Base-by-base conservation (phyloP, 2,888 invertebrate species). In the Hipparchia sbordonii region DNA sequence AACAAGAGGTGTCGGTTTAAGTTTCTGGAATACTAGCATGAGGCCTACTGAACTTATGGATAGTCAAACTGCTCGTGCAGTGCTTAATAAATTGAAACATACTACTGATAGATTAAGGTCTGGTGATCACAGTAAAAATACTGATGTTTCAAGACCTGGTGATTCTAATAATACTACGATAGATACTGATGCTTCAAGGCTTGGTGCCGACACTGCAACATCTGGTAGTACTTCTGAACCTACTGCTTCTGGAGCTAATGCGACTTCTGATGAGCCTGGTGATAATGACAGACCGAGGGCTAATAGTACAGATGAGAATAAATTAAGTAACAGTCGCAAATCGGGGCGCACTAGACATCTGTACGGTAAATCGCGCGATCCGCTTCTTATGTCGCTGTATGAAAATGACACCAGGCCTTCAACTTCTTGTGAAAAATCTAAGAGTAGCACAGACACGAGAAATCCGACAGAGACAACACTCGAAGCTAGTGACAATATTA, bases 331-430 rank as follows among this genome's bases (percentile, higher is more conserved):
- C 9, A 56, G 13, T 13, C 13, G 57, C 57, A 57, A 57, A 13
- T 57, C 57, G 4, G 57, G 57, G 57, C 69, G 45, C 12, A 48
- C 33, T 0, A 48, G 59, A 7, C 2, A 6, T 2, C 45, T 70
- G 39, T 54, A 57, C 57, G 33, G 52, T 9, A 13, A 13, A 7
- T 56, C 69, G 9, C n/a, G 48, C 23, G 23, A 69, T 6, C 48
- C 57, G 48, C 23, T 69, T 7, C 52, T 33, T 1, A 67, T 13
- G 48, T 48, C 52, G 12, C 2, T 61, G 54, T 68, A 51, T 12
- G 62, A 62, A 2, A 45, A 9, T 3, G 33, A 67, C 8, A 9
- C 13, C 8, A n/a, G 56, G 54, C 70, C 70, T 2, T 70, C 70
- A 6, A 70, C 62, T 13, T 62, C 70, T 1, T 46, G 2, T 12